These are phyloP conservation scores for Drosophila tsacasi DNA, from an alignment of 1,140 invertebrate species.

Conservation along the genomic window DNA sequence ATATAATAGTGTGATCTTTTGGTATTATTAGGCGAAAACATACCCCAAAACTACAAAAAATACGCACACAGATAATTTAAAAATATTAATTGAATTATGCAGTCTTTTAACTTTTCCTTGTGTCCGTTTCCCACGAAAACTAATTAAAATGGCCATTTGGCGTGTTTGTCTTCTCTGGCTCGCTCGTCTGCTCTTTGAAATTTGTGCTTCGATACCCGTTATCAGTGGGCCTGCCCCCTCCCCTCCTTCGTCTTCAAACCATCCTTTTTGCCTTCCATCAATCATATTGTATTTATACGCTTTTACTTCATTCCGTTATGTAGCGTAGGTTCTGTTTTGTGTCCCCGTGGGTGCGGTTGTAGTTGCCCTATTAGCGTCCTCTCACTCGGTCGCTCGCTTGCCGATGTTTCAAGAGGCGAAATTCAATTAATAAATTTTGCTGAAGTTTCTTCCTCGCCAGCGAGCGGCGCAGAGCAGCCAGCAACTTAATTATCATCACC, in stretches of 20 bases:
- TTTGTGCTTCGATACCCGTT: constrained; percentile 39
- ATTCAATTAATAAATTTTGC: constrained; percentile 70
- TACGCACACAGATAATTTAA: no score
- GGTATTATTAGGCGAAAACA: no score
- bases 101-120: no score
- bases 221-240: constrained; percentile 15
- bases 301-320: constrained; percentile 2
- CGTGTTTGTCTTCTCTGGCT: constrained; percentile 7
- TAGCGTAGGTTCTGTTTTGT: constrained; percentile 4
- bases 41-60: no score
- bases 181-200: constrained; percentile 34
- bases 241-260: neutral
- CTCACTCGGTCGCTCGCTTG: neutral
- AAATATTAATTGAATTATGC: no score
- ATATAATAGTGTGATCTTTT: no score
- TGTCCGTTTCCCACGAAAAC: constrained; percentile 6
- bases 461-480: constrained; percentile 22
- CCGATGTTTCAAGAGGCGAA: constrained; percentile 22
- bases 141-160: constrained; percentile 64
- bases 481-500: constrained; percentile 69
- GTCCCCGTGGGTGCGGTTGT: constrained; percentile 35
- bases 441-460: constrained; percentile 42
- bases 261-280: constrained; percentile 3
- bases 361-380: constrained; percentile 1
- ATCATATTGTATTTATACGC: constrained; percentile 43